Percentiles rank a stretch among this genome's conserved stretches.
Conservation (phyloP, 2,113 vertebrate genomes). For the Periophthalmus modestus region DNA sequence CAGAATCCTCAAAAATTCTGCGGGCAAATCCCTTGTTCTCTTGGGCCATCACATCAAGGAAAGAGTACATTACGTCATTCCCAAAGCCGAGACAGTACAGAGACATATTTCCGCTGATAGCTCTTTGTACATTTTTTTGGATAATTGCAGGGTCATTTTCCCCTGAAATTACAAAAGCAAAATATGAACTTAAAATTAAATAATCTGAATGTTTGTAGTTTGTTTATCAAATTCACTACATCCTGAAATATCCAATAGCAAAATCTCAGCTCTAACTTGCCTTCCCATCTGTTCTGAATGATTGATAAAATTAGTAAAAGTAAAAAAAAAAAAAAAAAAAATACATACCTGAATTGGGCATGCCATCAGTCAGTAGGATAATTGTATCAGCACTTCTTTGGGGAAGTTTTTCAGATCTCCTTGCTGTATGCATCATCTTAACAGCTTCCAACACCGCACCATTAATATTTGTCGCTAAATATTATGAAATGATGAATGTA, state of each 20-base stretch:
- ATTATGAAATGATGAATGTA: not conserved
- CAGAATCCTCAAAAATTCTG: conserved; percentile 84
- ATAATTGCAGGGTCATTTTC: not conserved
- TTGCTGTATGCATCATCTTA: conserved; percentile 52
- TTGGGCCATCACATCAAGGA: conserved; percentile 84
- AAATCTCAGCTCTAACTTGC: no score
- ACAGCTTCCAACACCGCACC: conserved; percentile 54
- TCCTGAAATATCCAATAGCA: no score
- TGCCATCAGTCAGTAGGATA: conserved; percentile 78
- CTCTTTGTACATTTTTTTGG: conserved; percentile 35
- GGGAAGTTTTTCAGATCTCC: conserved; percentile 34
- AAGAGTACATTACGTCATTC: conserved; percentile 77
- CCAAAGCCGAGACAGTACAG: conserved; percentile 87
- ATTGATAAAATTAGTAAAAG: not conserved
- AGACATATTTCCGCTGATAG: conserved; percentile 67
- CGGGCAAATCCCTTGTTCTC: conserved; percentile 83
- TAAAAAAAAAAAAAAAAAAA: not conserved
- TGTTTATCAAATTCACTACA: no score
- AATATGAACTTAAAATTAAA: not conserved
- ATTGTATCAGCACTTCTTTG: conserved; percentile 72
- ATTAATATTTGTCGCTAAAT: conserved; percentile 74
- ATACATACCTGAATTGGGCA: conserved; percentile 48
- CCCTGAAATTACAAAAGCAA: not conserved
- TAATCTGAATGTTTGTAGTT: not conserved
- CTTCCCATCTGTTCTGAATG: not conserved